Evolutionary conservation across 2,797 vertebrate genomes (phyloP).

Genomic region (Oreortyx pictus): DNA sequence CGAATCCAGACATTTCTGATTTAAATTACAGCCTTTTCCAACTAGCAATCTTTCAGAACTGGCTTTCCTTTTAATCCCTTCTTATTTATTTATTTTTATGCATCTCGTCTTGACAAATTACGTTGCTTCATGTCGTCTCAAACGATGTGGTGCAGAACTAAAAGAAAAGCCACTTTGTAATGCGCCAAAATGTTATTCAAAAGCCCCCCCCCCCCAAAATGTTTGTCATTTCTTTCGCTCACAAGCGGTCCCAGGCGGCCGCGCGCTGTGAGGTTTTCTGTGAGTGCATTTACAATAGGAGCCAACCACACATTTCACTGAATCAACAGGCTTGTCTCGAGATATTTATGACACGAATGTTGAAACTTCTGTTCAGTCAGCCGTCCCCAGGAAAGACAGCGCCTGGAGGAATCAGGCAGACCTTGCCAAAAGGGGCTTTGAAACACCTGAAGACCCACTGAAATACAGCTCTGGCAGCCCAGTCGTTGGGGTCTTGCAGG

Average conservation of each 20-base stretch:
- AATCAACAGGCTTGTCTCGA: conserved; percentile 62
- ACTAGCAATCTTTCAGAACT: conserved; percentile 30
- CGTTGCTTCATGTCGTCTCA: conserved; percentile 53
- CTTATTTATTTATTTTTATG: conserved; percentile 58
- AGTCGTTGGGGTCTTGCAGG: neutral
- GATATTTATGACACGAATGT: conserved; percentile 64
- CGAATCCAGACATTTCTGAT: conserved; percentile 62
- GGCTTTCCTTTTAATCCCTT: conserved; percentile 59
- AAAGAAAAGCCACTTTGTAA: conserved; percentile 70
- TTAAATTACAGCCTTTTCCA: conserved; percentile 61
- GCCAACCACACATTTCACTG: conserved; percentile 69
- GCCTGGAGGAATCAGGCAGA: neutral
- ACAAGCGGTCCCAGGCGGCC: conserved; percentile 40
- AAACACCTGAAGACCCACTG: conserved; percentile 4
- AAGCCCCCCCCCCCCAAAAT: neutral
- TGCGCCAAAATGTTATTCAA: conserved; percentile 66
- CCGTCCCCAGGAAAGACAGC: neutral
- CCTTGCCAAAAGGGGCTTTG: neutral
- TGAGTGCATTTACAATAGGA: conserved; percentile 65
- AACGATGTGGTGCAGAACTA: conserved; percentile 59
- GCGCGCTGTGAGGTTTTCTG: conserved; percentile 64
- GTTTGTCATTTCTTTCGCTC: conserved; percentile 62
- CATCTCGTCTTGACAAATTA: conserved; percentile 58
- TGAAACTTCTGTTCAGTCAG: conserved; percentile 65
- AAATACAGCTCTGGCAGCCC: neutral